Evolutionary conservation across 1,140 invertebrate species (phyloP).

Genomic region (Cataglyphis hispanica): DNA sequence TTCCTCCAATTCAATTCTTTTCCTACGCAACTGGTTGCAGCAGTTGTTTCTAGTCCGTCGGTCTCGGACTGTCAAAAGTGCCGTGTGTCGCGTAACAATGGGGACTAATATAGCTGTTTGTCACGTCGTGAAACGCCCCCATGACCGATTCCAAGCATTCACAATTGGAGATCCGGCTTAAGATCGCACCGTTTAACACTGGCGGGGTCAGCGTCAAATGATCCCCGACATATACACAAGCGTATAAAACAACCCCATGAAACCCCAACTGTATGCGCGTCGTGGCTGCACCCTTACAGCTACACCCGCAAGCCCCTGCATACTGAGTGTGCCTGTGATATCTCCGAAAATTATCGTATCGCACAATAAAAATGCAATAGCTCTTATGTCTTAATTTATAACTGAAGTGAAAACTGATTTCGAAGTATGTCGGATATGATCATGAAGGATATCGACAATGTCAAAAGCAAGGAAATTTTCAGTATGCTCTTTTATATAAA

Average conservation of each 20-base stretch:
- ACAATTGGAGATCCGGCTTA: constrained; percentile 77
- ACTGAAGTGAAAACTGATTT: not conserved
- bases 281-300: constrained; percentile 59
- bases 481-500: not conserved
- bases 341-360: not conserved
- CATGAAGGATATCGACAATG: not conserved
- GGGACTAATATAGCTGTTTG: constrained; percentile 72
- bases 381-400: not conserved
- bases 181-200: constrained; percentile 80
- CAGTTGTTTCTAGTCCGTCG: constrained; percentile 23
- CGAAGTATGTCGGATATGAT: too few species aligned
- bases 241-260: constrained; percentile 81
- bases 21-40: not conserved
- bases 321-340: not conserved
- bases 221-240: constrained; percentile 39
- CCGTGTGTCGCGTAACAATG: constrained; percentile 42
- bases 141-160: constrained; percentile 59
- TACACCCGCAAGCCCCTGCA: constrained; percentile 10
- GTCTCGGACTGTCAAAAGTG: constrained; percentile 26
- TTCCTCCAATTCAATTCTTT: not conserved
- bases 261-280: constrained; percentile 79
- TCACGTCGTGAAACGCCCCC: constrained; percentile 57
- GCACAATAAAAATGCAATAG: not conserved
- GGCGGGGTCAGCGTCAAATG: constrained; percentile 56
- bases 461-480: not conserved